Conservation (phyloP, 2,888 invertebrate genomes). For the Coleophora deauratella region DNA sequence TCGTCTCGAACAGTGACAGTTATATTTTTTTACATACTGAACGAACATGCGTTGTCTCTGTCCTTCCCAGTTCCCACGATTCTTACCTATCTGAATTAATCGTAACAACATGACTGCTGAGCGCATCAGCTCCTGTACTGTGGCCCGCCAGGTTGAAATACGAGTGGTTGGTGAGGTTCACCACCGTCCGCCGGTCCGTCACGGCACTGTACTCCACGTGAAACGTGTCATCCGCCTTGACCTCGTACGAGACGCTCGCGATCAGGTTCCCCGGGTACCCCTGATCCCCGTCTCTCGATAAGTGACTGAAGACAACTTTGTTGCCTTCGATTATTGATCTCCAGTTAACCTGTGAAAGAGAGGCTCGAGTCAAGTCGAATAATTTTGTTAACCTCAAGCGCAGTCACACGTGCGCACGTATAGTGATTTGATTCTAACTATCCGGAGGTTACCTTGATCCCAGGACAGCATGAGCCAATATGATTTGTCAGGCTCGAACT, state of each 20-base stretch:
- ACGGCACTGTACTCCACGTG: constrained; percentile 76
- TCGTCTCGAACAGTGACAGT: too few relatives aligned
- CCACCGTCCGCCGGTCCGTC: constrained; percentile 75
- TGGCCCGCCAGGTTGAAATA: constrained; percentile 91
- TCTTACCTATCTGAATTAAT: constrained; percentile 78
- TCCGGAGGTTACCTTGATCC: too few relatives aligned
- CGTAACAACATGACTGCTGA: constrained; percentile 75
- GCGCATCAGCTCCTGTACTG: constrained; percentile 68
- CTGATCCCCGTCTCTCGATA: constrained; percentile 82
- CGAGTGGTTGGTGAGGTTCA: constrained; percentile 89
- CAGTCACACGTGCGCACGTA: too few relatives aligned
- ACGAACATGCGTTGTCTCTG: too few relatives aligned
- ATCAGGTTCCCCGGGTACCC: constrained; percentile 85
- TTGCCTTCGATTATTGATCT: constrained; percentile 55
- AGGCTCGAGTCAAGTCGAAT: too few relatives aligned
- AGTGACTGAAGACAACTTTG: constrained; percentile 75
- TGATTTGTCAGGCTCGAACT: too few relatives aligned
- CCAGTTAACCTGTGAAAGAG: constrained; percentile 69
- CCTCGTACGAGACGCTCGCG: constrained; percentile 75
- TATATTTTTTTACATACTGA: too few relatives aligned
- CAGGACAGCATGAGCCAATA: too few relatives aligned
- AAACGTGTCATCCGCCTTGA: constrained; percentile 78
- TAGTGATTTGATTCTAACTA: too few relatives aligned
- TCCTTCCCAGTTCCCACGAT: too few relatives aligned
- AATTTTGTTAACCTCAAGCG: too few relatives aligned